phyloP scores from a whole-genome alignment of 2,113 vertebrate species.

The Lamprologus callipterus region DNA sequence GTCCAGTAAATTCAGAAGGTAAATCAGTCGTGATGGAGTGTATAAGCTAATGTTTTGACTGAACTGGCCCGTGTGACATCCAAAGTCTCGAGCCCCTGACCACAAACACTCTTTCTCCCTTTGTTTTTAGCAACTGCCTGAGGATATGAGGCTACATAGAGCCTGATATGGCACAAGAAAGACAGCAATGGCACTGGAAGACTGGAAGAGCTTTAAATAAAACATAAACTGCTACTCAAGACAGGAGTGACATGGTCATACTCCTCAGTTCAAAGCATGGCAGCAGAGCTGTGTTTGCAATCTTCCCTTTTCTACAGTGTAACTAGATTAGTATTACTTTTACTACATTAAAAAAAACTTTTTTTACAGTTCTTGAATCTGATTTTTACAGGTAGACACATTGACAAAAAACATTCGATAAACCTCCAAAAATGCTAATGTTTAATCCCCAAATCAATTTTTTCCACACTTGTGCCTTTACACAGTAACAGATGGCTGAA shows the following conservation, averaged over 20 bases:
- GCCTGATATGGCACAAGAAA: not conserved
- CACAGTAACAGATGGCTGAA: not conserved
- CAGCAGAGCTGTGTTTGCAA: not conserved
- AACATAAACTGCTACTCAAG: not conserved
- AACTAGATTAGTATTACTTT: not conserved
- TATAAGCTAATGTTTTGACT: not conserved
- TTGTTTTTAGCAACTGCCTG: not conserved
- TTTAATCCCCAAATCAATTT: not conserved
- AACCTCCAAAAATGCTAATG: not conserved
- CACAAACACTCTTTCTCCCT: not conserved
- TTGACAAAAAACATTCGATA: fast-evolving
- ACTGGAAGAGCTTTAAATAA: not conserved
- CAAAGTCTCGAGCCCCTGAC: not conserved
- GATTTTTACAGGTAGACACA: not conserved
- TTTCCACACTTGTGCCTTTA: not conserved
- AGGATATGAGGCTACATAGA: not conserved
- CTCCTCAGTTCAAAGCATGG: not conserved
- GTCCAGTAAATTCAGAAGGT: not conserved
- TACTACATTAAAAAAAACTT: fast-evolving
- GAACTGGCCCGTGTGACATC: not conserved
- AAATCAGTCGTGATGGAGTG: not conserved
- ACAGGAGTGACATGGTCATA: not conserved
- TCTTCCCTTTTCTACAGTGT: not conserved
- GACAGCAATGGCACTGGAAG: not conserved
- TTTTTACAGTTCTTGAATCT: not conserved